Base-by-base conservation (phyloP, 2,113 vertebrate species). In the Columba janthina region DNA sequence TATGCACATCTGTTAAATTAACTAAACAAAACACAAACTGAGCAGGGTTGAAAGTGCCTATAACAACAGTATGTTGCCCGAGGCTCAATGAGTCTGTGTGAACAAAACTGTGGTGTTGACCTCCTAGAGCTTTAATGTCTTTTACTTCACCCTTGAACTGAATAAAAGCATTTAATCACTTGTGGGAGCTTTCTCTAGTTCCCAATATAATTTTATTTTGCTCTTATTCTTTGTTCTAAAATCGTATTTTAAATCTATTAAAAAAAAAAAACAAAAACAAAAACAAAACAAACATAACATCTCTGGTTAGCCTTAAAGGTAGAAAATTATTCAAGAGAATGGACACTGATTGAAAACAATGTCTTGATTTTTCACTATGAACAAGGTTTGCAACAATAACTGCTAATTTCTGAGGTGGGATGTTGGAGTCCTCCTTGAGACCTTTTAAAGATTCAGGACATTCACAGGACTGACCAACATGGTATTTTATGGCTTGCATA, bases 1-100 rank as follows among this genome's bases (percentile, higher is more conserved):
- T 96, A 91, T 91, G 83, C 94, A 94, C 90, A 96, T 97, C 95
- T 97, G 94, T 83, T 97, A 96, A 96, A 95, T 93, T 90, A 96
- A 93, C 83, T 86, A 94, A 93, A 91, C 17, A 96, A 95, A 96
- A 74, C 38, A 90, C 62, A 90, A 84, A 90, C 61, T 79, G 77
- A 93, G 83, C 58, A 88, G 73, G 25, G 44, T 64, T 58, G 81
- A 88, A 93, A 96, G 77, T 89, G 77, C 24, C 76, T 91, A 5
- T 72, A 93, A 83, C 72, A 70, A 64, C 24, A 87, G 40, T 64
- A 31, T 70, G 34, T 64, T 92, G 91, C 96, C 93, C 70, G 60
- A 65, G 86, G 96, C 94, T 88, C 78, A 60, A 22, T n/a, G 56
- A 85, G 12, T n/a, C 34, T 53, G 28, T 94, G 56, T 79, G 94